These are phyloP conservation scores for Petrolisthes cinctipes DNA, from an alignment of 2,888 invertebrate species.

Conservation along the genomic window DNA sequence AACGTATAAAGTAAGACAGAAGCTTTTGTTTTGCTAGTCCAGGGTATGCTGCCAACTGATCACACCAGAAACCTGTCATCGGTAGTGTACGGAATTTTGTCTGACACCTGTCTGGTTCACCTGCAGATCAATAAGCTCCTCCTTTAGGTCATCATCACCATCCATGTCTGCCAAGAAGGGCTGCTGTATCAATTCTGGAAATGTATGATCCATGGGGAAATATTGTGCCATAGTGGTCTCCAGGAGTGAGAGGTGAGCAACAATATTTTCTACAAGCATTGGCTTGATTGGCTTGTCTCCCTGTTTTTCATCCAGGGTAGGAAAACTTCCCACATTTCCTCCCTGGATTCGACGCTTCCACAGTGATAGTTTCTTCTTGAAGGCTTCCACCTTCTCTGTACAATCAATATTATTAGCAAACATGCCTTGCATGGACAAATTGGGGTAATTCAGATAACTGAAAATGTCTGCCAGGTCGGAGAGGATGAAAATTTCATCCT, in stretches of 20 bases:
- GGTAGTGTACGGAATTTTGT: slow-evolving; percentile 31
- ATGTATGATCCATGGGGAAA: slow-evolving; percentile 32
- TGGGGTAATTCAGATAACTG: slow-evolving; percentile 34
- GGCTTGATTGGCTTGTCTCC: slow-evolving; percentile 5
- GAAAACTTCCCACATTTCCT: slow-evolving; percentile 42
- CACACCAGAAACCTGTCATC: slow-evolving; percentile 34
- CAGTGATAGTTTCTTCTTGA: slow-evolving; percentile 36
- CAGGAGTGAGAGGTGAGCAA: slow-evolving; percentile 33
- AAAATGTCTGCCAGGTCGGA: slow-evolving; percentile 35
- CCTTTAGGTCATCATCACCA: slow-evolving; percentile 39
- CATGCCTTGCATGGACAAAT: slow-evolving; percentile 38
- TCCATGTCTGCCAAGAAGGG: slow-evolving; percentile 45
- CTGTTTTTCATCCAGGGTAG: slow-evolving; percentile 30
- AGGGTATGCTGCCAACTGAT: slow-evolving; percentile 23
- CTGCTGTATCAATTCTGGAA: slow-evolving; percentile 41
- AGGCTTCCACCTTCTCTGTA: slow-evolving; percentile 32
- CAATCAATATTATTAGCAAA: slow-evolving; percentile 1
- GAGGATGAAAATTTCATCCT: slow-evolving; percentile 26
- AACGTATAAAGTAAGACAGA: too few species aligned
- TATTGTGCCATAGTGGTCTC: slow-evolving; percentile 21
- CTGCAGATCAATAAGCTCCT: slow-evolving; percentile 33
- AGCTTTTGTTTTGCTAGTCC: too few species aligned
- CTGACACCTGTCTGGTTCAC: slow-evolving; percentile 29
- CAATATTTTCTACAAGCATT: slow-evolving; percentile 33
- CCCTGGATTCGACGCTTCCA: slow-evolving; percentile 25